Evolutionary conservation across 1,140 invertebrate genomes (phyloP).

Genomic region (Piezodorus guildinii): DNA sequence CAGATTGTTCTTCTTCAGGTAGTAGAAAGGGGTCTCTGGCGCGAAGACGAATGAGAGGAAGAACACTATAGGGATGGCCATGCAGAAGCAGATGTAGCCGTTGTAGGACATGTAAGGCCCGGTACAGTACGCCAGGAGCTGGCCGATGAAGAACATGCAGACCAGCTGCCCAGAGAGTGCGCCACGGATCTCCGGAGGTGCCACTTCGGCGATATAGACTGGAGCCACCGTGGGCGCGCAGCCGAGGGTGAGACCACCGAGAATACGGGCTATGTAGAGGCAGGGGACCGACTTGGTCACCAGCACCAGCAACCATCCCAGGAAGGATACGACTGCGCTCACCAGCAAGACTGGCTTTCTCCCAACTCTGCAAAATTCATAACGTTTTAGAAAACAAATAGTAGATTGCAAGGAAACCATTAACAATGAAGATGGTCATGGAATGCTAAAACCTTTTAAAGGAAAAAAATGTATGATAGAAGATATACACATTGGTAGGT

Average conservation of each 20-base stretch:
- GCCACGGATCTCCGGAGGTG: constrained; percentile 28
- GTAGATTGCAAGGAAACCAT: too few species aligned
- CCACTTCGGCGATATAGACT: constrained; percentile 79
- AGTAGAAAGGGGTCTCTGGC: constrained; percentile 69
- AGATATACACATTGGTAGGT: too few species aligned
- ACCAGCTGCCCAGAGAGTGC: constrained; percentile 61
- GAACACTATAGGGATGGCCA: constrained; percentile 30
- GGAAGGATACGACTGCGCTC: neutral
- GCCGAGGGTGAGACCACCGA: constrained; percentile 54
- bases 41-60: constrained; percentile 31
- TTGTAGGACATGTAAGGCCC: constrained; percentile 31
- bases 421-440: too few species aligned
- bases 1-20: constrained; percentile 38
- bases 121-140: constrained; percentile 50
- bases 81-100: constrained; percentile 9
- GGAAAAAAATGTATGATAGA: too few species aligned
- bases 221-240: constrained; percentile 63
- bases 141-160: constrained; percentile 31
- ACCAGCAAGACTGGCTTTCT: neutral
- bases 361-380: neutral
- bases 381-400: too few species aligned
- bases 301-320: neutral
- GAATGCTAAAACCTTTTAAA: too few species aligned
- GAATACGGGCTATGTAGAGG: constrained; percentile 35
- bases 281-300: constrained; percentile 35